These are phyloP conservation scores for Balanococcus diminutus DNA, from an alignment of 2,888 invertebrate species.

Conservation along the genomic window DNA sequence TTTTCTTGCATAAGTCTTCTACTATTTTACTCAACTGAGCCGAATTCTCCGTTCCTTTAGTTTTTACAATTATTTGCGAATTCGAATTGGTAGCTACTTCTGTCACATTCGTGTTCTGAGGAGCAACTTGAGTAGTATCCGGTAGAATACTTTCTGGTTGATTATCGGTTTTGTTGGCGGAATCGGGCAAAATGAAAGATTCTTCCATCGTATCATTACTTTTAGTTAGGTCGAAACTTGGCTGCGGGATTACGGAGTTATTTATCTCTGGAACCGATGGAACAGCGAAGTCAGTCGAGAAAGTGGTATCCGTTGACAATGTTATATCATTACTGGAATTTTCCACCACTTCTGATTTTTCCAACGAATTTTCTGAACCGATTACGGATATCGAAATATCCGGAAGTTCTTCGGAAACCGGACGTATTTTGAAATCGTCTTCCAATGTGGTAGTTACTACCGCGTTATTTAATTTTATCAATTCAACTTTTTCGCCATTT, in stretches of 20 bases:
- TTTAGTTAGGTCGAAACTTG: not conserved
- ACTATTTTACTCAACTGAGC: conserved; percentile 46
- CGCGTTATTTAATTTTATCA: conserved; percentile 32
- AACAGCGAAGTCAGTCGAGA: not conserved
- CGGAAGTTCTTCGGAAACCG: conserved; percentile 18
- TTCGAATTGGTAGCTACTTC: not conserved
- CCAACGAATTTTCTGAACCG: not conserved
- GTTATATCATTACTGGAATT: not conserved
- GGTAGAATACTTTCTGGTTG: not conserved
- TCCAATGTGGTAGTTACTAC: conserved; percentile 4
- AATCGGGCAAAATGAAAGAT: not conserved
- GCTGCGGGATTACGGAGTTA: not conserved
- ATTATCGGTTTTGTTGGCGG: not conserved
- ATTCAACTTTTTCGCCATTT: conserved; percentile 45
- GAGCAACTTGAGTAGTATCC: not conserved
- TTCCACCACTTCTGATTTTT: not conserved
- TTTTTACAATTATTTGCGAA: conserved; percentile 45
- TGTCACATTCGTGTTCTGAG: not conserved
- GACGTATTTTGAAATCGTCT: not conserved
- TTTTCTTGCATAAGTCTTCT: conserved; percentile 42
- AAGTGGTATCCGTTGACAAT: not conserved
- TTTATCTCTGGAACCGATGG: not conserved
- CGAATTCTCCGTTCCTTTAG: conserved; percentile 44
- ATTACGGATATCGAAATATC: conserved; percentile 27
- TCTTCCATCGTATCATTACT: not conserved